These are phyloP conservation scores for Lycocorax pyrrhopterus DNA, from an alignment of 2,113 vertebrate species.

Conservation along the genomic window DNA sequence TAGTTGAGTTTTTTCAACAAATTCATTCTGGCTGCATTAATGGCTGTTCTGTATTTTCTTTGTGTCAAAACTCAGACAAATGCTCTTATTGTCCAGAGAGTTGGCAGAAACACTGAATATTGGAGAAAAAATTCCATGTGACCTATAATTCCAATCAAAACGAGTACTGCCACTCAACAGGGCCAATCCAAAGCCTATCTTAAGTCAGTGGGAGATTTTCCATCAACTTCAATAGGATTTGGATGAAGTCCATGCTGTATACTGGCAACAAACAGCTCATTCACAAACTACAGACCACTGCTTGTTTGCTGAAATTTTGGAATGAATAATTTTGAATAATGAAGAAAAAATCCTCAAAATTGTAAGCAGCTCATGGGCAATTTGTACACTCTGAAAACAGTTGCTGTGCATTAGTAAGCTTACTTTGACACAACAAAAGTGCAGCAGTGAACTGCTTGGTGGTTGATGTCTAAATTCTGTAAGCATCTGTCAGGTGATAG, in stretches of 20 bases:
- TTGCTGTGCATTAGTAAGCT: background rate
- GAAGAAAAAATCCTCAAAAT: constrained; percentile 35
- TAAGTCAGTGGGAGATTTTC: constrained; percentile 55
- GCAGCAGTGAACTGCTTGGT: background rate
- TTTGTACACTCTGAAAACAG: background rate
- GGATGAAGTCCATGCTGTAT: constrained; percentile 27
- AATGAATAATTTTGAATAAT: constrained; percentile 57
- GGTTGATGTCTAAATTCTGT: background rate
- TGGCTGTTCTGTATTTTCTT: constrained; percentile 35
- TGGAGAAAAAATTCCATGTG: constrained; percentile 45
- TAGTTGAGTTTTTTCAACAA: background rate
- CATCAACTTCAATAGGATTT: constrained; percentile 49
- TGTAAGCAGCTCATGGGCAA: constrained; percentile 1
- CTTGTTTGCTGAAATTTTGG: constrained; percentile 61
- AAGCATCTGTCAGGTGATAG: background rate
- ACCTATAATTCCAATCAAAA: constrained; percentile 54
- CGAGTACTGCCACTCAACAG: background rate
- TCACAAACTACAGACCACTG: constrained; percentile 44
- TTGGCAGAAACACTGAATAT: constrained; percentile 41
- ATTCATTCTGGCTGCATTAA: constrained; percentile 9
- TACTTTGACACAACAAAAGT: background rate
- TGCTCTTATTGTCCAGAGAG: constrained; percentile 28
- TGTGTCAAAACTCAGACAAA: constrained; percentile 52
- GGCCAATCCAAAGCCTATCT: constrained; percentile 44
- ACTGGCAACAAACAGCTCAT: constrained; percentile 57